Evolutionary conservation across 2,113 vertebrate species (phyloP).

Genomic region (Erythrolamprus reginae): DNA sequence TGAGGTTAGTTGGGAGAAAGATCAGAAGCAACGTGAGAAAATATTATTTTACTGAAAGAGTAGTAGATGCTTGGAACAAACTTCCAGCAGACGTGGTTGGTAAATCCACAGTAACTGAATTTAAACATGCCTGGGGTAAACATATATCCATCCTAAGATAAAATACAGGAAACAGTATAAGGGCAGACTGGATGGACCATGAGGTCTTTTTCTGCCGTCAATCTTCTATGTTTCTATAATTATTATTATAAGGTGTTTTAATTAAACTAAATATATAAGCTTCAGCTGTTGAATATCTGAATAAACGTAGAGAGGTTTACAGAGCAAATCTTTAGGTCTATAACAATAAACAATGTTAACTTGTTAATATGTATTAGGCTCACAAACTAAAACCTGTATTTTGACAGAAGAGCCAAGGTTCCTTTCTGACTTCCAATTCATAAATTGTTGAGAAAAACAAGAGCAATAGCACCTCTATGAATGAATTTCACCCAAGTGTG

Average conservation of each 20-base stretch:
- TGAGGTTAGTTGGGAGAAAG: too few species aligned
- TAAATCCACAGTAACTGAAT: too few species aligned
- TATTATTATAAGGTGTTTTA: constrained; percentile 28
- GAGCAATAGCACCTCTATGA: constrained; percentile 5
- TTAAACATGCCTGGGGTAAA: too few species aligned
- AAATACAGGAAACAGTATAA: too few species aligned
- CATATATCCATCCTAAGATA: too few species aligned
- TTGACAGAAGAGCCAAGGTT: neutral
- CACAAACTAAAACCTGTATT: constrained; percentile 17
- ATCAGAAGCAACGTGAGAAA: too few species aligned
- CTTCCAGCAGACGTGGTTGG: too few species aligned
- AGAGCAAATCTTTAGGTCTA: neutral
- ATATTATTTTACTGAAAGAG: too few species aligned
- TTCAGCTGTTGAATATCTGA: constrained; percentile 6
- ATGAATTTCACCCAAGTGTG: neutral
- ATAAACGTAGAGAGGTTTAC: constrained; percentile 22
- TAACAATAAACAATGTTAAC: constrained; percentile 9
- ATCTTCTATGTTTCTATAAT: too few species aligned
- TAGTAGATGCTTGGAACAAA: too few species aligned
- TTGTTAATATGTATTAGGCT: constrained; percentile 20
- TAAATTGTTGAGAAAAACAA: neutral
- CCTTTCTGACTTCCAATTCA: neutral
- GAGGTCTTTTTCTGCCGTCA: too few species aligned
- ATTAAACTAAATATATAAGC: constrained; percentile 25
- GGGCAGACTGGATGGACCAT: too few species aligned